Evolutionary conservation across 2,113 vertebrate species (phyloP).

Genomic region (Nematolebias whitei): DNA sequence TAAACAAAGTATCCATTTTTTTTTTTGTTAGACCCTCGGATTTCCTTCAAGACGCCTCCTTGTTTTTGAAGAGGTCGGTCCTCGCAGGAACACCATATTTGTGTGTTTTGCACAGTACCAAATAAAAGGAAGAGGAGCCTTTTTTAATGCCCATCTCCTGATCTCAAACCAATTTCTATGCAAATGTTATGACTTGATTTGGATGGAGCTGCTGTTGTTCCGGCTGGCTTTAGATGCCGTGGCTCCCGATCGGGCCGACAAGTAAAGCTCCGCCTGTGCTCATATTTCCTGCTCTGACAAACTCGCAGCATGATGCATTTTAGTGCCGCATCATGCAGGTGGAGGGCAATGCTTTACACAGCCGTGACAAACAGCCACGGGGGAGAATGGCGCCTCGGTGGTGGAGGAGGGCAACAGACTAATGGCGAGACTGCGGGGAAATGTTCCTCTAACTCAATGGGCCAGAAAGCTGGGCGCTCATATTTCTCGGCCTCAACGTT

Average conservation of each 20-base stretch:
- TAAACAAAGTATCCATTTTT: too few relatives aligned
- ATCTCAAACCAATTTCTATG: conserved; percentile 76
- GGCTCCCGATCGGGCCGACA: background rate
- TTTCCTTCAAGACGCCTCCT: conserved; percentile 46
- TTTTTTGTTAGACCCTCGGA: conserved; percentile 3
- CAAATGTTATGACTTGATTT: conserved; percentile 63
- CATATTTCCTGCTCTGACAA: conserved; percentile 43
- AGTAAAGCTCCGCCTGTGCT: conserved; percentile 14
- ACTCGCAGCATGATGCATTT: conserved; percentile 34
- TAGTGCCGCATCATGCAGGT: background rate
- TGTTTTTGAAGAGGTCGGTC: conserved; percentile 55
- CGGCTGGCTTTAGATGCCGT: conserved; percentile 30
- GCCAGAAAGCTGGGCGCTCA: conserved; percentile 44
- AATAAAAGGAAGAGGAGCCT: background rate
- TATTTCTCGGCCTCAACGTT: conserved; percentile 34
- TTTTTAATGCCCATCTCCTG: conserved; percentile 41
- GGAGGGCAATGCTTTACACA: conserved; percentile 28
- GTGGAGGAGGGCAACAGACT: conserved; percentile 29
- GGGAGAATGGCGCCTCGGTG: conserved; percentile 21
- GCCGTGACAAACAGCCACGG: conserved; percentile 53
- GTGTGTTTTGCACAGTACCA: conserved; percentile 11
- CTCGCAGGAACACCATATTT: conserved; percentile 38
- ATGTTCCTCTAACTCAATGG: conserved; percentile 55
- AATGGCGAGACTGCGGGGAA: conserved; percentile 48
- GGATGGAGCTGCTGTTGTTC: conserved; percentile 44